Percentiles rank a stretch among this genome's conserved stretches.
Conservation (phyloP, 2,797 vertebrate genomes). For the Pogoniulus pusillus region DNA sequence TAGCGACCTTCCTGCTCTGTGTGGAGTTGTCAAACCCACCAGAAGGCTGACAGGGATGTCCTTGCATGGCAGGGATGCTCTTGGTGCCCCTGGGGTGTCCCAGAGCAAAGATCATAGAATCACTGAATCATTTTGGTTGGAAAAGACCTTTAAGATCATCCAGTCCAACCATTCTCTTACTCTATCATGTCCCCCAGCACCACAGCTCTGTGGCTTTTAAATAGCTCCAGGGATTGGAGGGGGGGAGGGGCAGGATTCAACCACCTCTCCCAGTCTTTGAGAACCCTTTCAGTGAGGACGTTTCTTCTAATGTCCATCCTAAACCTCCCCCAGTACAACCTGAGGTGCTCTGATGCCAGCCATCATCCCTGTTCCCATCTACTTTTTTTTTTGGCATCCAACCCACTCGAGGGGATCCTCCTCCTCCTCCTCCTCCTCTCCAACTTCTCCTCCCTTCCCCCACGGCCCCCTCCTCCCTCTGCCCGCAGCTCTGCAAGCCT, state of each 20-base stretch:
- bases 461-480: background rate
- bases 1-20: background rate
- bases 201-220: too few species aligned
- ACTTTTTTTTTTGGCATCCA: background rate
- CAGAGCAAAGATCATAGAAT: background rate
- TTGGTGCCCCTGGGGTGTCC: background rate
- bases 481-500: conserved; percentile 56
- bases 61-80: background rate
- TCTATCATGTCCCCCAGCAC: too few species aligned
- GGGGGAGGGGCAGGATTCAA: too few species aligned
- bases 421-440: background rate
- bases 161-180: too few species aligned
- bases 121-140: too few species aligned
- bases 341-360: background rate
- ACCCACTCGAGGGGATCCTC: background rate
- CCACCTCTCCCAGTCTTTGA: too few species aligned
- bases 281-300: too few species aligned
- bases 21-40: background rate
- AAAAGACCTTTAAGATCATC: too few species aligned
- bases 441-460: background rate
- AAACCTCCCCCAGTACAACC: too few species aligned
- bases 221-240: too few species aligned
- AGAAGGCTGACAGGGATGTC: background rate
- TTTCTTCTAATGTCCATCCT: too few species aligned
- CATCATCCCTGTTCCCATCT: accelerated